Percentiles rank a stretch among this genome's conserved stretches.
These are phyloP conservation scores for Eupithecia pulchellata DNA, from an alignment of 2,888 invertebrate species.

Conservation along the genomic window DNA sequence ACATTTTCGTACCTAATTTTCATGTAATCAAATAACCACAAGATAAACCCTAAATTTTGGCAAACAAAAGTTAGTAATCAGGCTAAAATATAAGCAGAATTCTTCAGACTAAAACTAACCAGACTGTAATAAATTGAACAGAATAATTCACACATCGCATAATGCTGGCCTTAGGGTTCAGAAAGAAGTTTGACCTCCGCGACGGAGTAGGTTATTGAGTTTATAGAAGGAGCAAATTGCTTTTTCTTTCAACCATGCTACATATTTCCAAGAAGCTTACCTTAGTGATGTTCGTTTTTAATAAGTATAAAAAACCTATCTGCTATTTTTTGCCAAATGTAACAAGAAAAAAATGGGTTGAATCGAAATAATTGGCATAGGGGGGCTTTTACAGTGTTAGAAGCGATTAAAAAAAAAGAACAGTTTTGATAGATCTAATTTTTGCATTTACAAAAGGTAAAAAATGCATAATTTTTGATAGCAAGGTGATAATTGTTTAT, in stretches of 20 bases:
- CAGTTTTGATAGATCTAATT: too few relatives aligned
- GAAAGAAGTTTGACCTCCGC: slow-evolving; percentile 65
- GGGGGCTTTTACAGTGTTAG: too few relatives aligned
- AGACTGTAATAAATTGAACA: slow-evolving; percentile 37
- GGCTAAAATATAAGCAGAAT: not conserved
- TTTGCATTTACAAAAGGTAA: too few relatives aligned
- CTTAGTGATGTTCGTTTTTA: not conserved
- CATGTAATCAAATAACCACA: not conserved
- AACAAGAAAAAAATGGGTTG: too few relatives aligned
- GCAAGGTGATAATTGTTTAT: too few relatives aligned
- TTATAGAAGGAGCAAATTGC: not conserved
- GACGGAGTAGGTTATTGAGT: slow-evolving; percentile 49
- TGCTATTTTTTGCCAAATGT: too few relatives aligned
- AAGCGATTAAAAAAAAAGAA: too few relatives aligned
- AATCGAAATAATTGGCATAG: too few relatives aligned
- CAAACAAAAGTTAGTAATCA: not conserved
- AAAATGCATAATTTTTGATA: too few relatives aligned
- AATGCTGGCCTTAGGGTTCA: slow-evolving; percentile 66
- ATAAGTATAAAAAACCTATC: too few relatives aligned
- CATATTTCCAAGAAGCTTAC: not conserved
- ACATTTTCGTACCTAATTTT: not conserved
- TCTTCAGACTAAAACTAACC: slow-evolving; percentile 10
- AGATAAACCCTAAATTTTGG: not conserved
- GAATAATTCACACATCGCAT: slow-evolving; percentile 46
- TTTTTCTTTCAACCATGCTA: too few relatives aligned